Conservation (phyloP, 2,888 invertebrate genomes). For the Eurytoma adleriae region DNA sequence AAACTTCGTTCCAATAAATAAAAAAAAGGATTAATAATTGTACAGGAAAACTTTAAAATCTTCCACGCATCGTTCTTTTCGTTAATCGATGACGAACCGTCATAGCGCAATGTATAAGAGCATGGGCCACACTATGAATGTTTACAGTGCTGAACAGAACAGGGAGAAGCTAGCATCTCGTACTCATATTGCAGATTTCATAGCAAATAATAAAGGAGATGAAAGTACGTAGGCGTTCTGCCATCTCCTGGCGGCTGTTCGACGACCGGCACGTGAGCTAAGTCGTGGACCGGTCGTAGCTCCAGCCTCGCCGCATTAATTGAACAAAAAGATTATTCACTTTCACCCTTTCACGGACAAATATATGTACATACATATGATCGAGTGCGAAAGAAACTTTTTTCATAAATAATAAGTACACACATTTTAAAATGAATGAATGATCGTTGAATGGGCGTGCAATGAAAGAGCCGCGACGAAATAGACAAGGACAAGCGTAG, state of each 20-base stretch:
- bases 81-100: slow-evolving; percentile 6
- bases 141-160: no score
- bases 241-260: no score
- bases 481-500: not conserved
- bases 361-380: slow-evolving; percentile 65
- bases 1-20: no score
- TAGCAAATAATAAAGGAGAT: slow-evolving; percentile 1
- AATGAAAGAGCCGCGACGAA: slow-evolving; percentile 17
- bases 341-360: slow-evolving; percentile 49
- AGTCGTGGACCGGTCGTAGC: not conserved
- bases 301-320: slow-evolving; percentile 11
- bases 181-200: slow-evolving; percentile 34
- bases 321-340: slow-evolving; percentile 36
- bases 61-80: slow-evolving; percentile 45
- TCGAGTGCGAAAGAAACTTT: slow-evolving; percentile 60
- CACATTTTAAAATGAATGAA: slow-evolving; percentile 47
- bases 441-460: slow-evolving; percentile 34
- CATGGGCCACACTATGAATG: slow-evolving; percentile 25
- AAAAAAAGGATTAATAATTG: slow-evolving; percentile 36
- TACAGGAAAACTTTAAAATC: slow-evolving; percentile 52
- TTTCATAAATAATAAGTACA: slow-evolving; percentile 47
- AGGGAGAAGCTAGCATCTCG: slow-evolving; percentile 43
- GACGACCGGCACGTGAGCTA: no score
- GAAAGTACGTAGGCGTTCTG: no score
- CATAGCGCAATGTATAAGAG: slow-evolving; percentile 15